These are phyloP conservation scores for Sylvia atricapilla DNA, from an alignment of 2,113 vertebrate genomes.

Conservation along the genomic window DNA sequence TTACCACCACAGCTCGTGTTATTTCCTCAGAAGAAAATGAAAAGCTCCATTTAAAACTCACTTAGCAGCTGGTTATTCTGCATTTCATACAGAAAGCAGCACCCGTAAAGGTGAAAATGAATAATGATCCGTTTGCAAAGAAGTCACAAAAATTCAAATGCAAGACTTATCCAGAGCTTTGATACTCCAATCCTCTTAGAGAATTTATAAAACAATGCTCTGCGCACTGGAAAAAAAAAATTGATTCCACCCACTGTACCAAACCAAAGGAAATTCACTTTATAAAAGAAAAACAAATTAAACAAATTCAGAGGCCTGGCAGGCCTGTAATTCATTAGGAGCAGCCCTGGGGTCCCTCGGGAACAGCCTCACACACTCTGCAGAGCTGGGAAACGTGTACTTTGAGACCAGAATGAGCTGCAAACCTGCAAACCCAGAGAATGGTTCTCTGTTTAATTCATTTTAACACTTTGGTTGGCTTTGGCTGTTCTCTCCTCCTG, in stretches of 20 bases:
- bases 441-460: background rate
- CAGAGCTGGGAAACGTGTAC: background rate
- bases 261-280: conserved; percentile 31
- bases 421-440: background rate
- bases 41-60: conserved; percentile 63
- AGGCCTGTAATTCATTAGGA: conserved; percentile 17
- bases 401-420: background rate
- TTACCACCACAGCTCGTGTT: conserved; percentile 9
- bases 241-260: background rate
- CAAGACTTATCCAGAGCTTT: conserved; percentile 48
- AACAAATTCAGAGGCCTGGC: background rate
- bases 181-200: conserved; percentile 45
- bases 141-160: conserved; percentile 65
- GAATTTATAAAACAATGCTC: conserved; percentile 39
- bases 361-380: background rate
- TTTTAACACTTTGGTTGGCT: background rate
- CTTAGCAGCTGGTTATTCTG: conserved; percentile 64
- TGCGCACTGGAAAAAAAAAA: background rate
- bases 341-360: background rate
- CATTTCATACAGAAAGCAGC: conserved; percentile 48
- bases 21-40: conserved; percentile 63
- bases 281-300: conserved; percentile 7
- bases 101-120: conserved; percentile 58
- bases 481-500: background rate
- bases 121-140: conserved; percentile 47